These are phyloP conservation scores for Atlantisia rogersi DNA, from an alignment of 2,113 vertebrate genomes.

Conservation along the genomic window DNA sequence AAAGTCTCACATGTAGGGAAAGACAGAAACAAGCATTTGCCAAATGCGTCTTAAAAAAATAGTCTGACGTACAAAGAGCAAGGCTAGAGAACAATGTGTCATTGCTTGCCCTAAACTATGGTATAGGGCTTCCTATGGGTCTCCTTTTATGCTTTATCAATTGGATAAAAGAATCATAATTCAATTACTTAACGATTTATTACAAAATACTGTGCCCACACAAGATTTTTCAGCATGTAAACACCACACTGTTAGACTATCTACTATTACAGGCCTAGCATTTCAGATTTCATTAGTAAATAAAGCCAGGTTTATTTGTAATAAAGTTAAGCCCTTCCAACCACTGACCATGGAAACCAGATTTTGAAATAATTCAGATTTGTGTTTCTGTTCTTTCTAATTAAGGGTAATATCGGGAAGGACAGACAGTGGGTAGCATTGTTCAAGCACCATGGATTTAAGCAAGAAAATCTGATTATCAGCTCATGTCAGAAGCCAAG, in stretches of 20 bases:
- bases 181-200: slow-evolving; percentile 77
- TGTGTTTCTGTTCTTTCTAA: slow-evolving; percentile 99
- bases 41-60: background rate
- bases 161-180: slow-evolving; percentile 75
- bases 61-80: background rate
- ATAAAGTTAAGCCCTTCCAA: slow-evolving; percentile 97
- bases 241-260: slow-evolving; percentile 64
- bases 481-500: slow-evolving; percentile 99
- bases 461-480: slow-evolving; percentile 99
- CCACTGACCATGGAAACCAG: slow-evolving; percentile 88
- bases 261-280: slow-evolving; percentile 67
- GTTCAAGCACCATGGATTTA: slow-evolving; percentile 91
- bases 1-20: background rate
- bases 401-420: slow-evolving; percentile 94
- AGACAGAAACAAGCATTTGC: background rate
- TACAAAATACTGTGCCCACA: slow-evolving; percentile 73
- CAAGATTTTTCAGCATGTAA: slow-evolving; percentile 72
- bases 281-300: slow-evolving; percentile 86
- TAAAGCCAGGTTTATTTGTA: slow-evolving; percentile 96
- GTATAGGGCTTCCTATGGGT: slow-evolving; percentile 6
- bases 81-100: background rate
- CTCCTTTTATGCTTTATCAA: slow-evolving; percentile 44
- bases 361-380: slow-evolving; percentile 99
- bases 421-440: slow-evolving; percentile 95
- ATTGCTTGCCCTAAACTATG: background rate